Base-by-base conservation (phyloP, 35 echinoderm and acorn worm genomes). In the Ophioderma brevispina region DNA sequence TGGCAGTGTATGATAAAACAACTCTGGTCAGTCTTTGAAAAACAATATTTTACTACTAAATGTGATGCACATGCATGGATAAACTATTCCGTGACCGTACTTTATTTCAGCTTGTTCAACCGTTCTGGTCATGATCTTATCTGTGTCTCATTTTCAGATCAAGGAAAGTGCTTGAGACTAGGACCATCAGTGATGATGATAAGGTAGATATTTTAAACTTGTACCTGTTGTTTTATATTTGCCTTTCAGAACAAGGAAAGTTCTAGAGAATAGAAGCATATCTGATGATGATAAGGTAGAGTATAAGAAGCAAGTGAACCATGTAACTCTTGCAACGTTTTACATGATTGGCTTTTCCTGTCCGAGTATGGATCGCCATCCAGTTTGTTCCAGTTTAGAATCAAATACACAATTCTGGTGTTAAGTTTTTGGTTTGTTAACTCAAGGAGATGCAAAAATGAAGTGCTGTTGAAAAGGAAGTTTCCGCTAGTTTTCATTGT, bases 261-360 rank as follows among this genome's bases (percentile, higher is more conserved):
- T 70, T 70, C 59, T 70, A 70, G 59, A 70, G 28, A 70, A 70
- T 70, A 70, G 59, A 70, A 70, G 59, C 59, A 70, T 70, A 70
- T 70, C 59, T 25, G 59, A 70, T 30, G 59, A 70, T 70, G 59
- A 70, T 70, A 70, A 70, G 59, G 59, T 70, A 70, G 5, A 70
- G 59, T 70, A 70, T 13, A 70, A 18, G 3, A 70, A 70, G 59
- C 59, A 70, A 18, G 28, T 18, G 15, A 70, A 25, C 59, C 28
- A 30, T 70, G 59, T 70, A 70, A 30, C 59, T 70, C 59, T 70
- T 13, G 23, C 5, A 52, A 11, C 8, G 46, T 8, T 52, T 21
- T 11, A 52, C 21, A 11, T 52, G 8, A 52, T 21, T 52, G 46
- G 21, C 8, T 21, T 11, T 21, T 52, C 46, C 21, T 8, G 46